Evolutionary conservation across 2,888 invertebrate species (phyloP).

Genomic region (Drosophila quinaria): DNA sequence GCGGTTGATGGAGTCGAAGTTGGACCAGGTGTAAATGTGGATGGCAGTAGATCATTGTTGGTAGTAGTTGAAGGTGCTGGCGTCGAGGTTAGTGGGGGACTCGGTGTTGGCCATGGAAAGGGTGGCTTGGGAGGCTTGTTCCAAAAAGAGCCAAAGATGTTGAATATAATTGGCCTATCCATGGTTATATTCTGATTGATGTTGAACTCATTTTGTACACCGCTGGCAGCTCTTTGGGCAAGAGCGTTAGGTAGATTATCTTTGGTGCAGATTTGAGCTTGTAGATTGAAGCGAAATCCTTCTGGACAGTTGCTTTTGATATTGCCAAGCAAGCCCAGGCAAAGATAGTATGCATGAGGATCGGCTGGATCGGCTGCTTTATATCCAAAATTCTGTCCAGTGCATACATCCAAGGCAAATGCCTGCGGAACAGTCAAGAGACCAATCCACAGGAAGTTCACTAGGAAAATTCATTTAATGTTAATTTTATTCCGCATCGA

Average conservation of each 20-base stretch:
- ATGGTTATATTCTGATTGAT: conserved; percentile 56
- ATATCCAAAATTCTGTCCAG: conserved; percentile 62
- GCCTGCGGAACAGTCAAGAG: conserved; percentile 59
- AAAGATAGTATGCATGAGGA: conserved; percentile 53
- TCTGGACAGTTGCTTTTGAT: conserved; percentile 46
- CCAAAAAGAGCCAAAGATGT: conserved; percentile 53
- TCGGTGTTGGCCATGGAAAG: conserved; percentile 7
- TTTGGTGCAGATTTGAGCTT: conserved; percentile 42
- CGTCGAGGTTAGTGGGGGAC: not conserved
- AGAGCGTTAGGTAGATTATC: not conserved
- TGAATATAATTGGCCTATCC: conserved; percentile 58
- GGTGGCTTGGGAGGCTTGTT: conserved; percentile 19
- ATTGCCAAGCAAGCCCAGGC: conserved; percentile 62
- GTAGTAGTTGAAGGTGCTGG: not conserved
- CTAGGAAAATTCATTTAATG: conserved; percentile 26
- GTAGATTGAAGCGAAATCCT: conserved; percentile 50
- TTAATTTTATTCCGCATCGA: not conserved
- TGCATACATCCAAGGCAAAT: conserved; percentile 53
- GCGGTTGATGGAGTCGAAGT: not conserved
- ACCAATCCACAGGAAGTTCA: conserved; percentile 59
- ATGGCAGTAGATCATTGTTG: not conserved
- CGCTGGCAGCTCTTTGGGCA: not conserved
- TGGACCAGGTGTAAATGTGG: not conserved
- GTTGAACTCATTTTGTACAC: conserved; percentile 24
- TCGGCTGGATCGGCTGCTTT: conserved; percentile 53